Evolutionary conservation across 2,797 vertebrate species (phyloP).

Genomic region (Alca torda): DNA sequence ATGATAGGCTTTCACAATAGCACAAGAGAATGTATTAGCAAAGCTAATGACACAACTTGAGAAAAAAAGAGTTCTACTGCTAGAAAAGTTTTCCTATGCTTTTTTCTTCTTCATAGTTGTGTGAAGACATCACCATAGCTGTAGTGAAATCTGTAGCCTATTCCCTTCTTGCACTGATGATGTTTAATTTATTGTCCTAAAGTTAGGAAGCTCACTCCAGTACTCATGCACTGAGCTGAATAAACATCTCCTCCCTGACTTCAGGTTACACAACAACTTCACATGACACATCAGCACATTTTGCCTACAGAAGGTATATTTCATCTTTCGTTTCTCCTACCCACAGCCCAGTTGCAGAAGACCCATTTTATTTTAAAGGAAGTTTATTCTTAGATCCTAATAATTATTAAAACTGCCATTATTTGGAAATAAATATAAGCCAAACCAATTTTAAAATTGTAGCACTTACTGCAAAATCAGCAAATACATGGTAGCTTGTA

Average conservation of each 20-base stretch:
- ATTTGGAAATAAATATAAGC: not conserved
- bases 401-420: not conserved
- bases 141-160: not conserved
- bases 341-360: not conserved
- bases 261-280: not conserved
- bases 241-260: not conserved
- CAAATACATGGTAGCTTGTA: not conserved
- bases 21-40: not conserved
- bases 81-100: not conserved
- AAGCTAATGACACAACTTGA: not conserved
- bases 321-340: not conserved
- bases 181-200: slow-evolving; percentile 30
- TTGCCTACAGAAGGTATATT: not conserved
- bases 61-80: not conserved
- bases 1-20: not conserved
- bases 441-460: not conserved
- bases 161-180: not conserved
- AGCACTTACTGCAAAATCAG: not conserved
- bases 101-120: not conserved
- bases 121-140: not conserved
- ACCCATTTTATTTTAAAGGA: not conserved
- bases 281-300: not conserved
- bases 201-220: slow-evolving; percentile 3
- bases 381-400: not conserved
- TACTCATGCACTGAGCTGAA: slow-evolving; percentile 12